Conservation (phyloP, 2,797 vertebrate genomes). For the Gephyroberyx darwinii region DNA sequence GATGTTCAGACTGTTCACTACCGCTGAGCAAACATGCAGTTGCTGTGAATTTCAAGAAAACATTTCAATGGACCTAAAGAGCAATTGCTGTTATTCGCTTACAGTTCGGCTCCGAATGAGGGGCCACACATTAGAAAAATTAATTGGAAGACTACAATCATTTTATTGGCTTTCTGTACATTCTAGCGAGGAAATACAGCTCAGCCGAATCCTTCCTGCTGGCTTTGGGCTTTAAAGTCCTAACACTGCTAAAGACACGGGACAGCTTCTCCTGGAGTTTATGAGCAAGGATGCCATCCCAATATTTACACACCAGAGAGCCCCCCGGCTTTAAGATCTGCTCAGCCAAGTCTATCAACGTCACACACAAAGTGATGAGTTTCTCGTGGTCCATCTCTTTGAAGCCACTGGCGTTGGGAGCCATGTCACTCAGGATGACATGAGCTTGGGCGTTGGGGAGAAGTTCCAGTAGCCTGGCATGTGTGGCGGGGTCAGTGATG, state of each 20-base stretch:
- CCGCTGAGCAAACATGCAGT: background rate
- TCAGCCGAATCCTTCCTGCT: constrained; percentile 93
- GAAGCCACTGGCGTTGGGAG: constrained; percentile 92
- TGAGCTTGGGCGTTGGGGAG: constrained; percentile 86
- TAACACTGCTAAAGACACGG: constrained; percentile 81
- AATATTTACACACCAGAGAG: constrained; percentile 90
- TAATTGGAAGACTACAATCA: constrained; percentile 2
- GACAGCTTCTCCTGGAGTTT: constrained; percentile 83
- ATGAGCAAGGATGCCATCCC: constrained; percentile 85
- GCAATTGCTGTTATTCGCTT: background rate
- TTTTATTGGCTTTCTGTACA: constrained; percentile 71
- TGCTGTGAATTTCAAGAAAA: background rate
- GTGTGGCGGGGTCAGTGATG: constrained; percentile 78
- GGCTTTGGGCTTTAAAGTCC: constrained; percentile 87
- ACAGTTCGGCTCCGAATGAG: background rate
- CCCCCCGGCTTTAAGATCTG: constrained; percentile 83
- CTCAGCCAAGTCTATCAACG: constrained; percentile 82
- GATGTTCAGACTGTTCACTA: constrained; percentile 21
- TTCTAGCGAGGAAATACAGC: constrained; percentile 86
- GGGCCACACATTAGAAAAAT: background rate
- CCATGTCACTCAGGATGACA: constrained; percentile 94
- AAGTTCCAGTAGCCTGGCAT: constrained; percentile 77
- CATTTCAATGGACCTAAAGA: background rate
- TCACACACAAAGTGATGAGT: constrained; percentile 84
- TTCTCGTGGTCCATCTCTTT: constrained; percentile 91